phyloP scores from a whole-genome alignment of 2,888 invertebrate genomes.

The Erannis defoliaria region DNA sequence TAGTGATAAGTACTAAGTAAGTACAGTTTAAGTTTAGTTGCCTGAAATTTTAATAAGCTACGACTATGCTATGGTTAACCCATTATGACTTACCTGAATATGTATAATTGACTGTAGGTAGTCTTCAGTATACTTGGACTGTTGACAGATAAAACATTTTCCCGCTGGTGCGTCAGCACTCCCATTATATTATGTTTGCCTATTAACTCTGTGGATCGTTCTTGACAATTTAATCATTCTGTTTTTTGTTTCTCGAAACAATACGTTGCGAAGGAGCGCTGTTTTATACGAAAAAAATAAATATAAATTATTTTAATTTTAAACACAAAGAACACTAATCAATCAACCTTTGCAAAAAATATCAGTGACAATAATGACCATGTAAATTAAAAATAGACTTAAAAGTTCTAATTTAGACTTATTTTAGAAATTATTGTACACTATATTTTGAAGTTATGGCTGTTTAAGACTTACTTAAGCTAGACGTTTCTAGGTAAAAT shows the following conservation, averaged over 20 bases:
- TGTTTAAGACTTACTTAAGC: too few relatives aligned
- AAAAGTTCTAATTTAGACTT: too few relatives aligned
- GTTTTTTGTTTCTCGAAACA: slow-evolving; percentile 56
- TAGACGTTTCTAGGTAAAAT: background rate
- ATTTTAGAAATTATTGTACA: too few relatives aligned
- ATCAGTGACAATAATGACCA: too few relatives aligned
- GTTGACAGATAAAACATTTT: slow-evolving; percentile 23
- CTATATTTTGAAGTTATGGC: too few relatives aligned
- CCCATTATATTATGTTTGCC: slow-evolving; percentile 48
- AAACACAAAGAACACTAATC: background rate
- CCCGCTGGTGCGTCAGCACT: slow-evolving; percentile 48
- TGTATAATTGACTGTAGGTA: background rate
- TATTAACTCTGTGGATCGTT: slow-evolving; percentile 51
- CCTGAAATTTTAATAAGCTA: too few relatives aligned
- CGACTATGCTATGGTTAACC: too few relatives aligned
- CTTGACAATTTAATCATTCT: slow-evolving; percentile 55
- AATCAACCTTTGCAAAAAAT: too few relatives aligned
- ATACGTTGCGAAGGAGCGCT: slow-evolving; percentile 35
- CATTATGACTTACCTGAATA: background rate
- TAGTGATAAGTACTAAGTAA: too few relatives aligned
- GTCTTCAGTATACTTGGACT: background rate
- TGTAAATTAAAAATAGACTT: too few relatives aligned
- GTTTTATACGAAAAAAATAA: background rate
- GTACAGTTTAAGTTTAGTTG: too few relatives aligned
- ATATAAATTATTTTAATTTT: background rate